Base-by-base conservation (phyloP, 1,140 invertebrate genomes). In the Caenorhabditis remanei region DNA sequence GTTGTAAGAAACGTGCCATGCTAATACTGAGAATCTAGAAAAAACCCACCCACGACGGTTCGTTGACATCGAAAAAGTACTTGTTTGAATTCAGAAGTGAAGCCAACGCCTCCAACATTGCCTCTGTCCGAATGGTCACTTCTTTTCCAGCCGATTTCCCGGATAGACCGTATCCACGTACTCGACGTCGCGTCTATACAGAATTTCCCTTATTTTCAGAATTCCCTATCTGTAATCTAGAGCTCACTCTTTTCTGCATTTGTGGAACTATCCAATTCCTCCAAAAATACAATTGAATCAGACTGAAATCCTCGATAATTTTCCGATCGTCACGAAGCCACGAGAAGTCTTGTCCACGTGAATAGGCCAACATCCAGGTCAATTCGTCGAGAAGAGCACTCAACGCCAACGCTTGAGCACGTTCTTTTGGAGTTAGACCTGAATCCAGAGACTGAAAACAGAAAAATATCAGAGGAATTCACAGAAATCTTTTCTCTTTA, bases 181-280 rank as follows among this genome's bases (percentile, higher is more conserved):
- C 71, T 50, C 71, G 43, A 40, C 71, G 71, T 24, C 71, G 71
- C 21, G 71, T 79, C 71, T 79, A n/a, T 21, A 79, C 9, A 6
- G n/a, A 19, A 5, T 46, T 71, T 46, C n/a, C 21, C 8, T 19
- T 58, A 58, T 58, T 58, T n/a, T 8, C 56, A 58, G n/a, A n/a
- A 21, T 4, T 58, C 21, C 16, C 5, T 58, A 58, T 4, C 8
- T 13, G 24, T 63, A 32, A 32, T 32, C 32, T 32, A 32, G 32
- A 32, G 32, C 61, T 63, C 61, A 79, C 43, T 50, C 71, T 50
- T 79, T 79, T 79, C 14, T 79, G 71, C 71, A 79, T 50, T 41
- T 79, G 71, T 16, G 71, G 71, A 14, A 79, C 71, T 53, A 79
- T 79, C 71, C 71, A 79, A 79, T 79, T 79, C 14, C 71, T 50